Conservation (phyloP, 2,797 vertebrate species). For the Coreius guichenoti region DNA sequence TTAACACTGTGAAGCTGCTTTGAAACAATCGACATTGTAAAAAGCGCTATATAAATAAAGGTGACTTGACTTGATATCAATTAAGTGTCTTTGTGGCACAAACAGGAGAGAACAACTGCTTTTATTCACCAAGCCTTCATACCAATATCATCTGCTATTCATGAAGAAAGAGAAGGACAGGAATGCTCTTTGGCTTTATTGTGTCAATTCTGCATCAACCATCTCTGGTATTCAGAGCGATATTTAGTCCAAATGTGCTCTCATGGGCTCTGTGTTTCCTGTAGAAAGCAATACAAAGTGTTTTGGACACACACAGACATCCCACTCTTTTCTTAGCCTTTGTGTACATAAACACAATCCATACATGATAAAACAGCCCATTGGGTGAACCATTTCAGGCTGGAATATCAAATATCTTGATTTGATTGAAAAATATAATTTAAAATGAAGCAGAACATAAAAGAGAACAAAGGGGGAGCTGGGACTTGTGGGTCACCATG, state of each 20-base stretch:
- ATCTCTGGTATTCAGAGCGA: conserved; percentile 33
- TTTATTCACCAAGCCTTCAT: conserved; percentile 5
- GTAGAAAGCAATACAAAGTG: not conserved
- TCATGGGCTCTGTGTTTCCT: not conserved
- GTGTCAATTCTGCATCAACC: conserved; percentile 27
- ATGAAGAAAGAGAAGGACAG: not conserved
- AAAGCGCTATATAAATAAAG: too few relatives aligned
- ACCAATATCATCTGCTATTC: conserved; percentile 30
- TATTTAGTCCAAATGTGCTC: conserved; percentile 16
- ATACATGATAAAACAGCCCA: conserved; percentile 1
- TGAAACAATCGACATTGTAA: too few relatives aligned
- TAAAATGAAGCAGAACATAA: conserved; percentile 14
- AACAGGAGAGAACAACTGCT: conserved; percentile 1
- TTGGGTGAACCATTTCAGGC: not conserved
- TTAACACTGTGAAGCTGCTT: too few relatives aligned
- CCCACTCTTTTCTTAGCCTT: conserved; percentile 3
- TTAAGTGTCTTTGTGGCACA: not conserved
- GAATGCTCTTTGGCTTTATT: conserved; percentile 29
- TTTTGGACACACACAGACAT: not conserved
- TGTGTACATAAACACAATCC: conserved; percentile 18
- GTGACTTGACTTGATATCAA: too few relatives aligned
- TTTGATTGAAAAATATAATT: conserved; percentile 3
- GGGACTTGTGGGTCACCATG: not conserved
- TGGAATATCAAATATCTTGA: conserved; percentile 28
- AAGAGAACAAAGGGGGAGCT: not conserved